Percentiles rank a stretch among this genome's conserved stretches.
phyloP scores from a whole-genome alignment of 2,113 vertebrate genomes.

The Oxygymnocypris stewartii region DNA sequence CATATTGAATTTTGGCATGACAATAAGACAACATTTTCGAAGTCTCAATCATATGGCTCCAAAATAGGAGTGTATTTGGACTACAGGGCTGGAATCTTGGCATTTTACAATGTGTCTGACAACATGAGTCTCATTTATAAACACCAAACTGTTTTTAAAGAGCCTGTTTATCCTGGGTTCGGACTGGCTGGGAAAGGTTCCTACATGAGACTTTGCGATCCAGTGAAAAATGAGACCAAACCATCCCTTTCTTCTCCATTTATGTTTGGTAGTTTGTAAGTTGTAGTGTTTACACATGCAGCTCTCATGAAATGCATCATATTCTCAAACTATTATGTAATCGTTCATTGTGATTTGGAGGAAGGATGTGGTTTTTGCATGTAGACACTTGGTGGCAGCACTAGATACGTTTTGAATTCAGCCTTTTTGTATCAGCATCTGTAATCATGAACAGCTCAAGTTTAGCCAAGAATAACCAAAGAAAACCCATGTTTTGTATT shows the following conservation, averaged over 20 bases:
- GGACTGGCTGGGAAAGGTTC: slow-evolving; percentile 41
- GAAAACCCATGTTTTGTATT: neutral
- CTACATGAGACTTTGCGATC: slow-evolving; percentile 39
- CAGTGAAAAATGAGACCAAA: neutral
- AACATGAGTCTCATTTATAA: slow-evolving; percentile 56
- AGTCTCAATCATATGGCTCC: neutral
- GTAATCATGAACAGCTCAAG: neutral
- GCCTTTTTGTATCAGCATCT: neutral
- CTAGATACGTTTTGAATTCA: slow-evolving; percentile 16
- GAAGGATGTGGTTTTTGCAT: neutral
- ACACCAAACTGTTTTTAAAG: slow-evolving; percentile 43
- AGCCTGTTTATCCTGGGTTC: slow-evolving; percentile 58
- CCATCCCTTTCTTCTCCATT: neutral
- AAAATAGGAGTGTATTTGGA: slow-evolving; percentile 57
- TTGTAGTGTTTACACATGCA: neutral
- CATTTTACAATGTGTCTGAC: slow-evolving; percentile 53
- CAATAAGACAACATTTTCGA: slow-evolving; percentile 7
- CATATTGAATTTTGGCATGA: slow-evolving; percentile 44
- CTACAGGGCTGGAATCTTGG: slow-evolving; percentile 44
- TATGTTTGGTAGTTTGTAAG: neutral
- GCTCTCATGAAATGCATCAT: neutral
- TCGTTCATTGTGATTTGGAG: neutral
- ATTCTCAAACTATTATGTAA: neutral
- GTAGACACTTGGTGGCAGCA: slow-evolving; percentile 37
- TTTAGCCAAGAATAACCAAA: neutral